Evolutionary conservation across 2,113 vertebrate species (phyloP), one percentile per base, ranked within the genome.

Genomic region (Mustela lutreola): DNA sequence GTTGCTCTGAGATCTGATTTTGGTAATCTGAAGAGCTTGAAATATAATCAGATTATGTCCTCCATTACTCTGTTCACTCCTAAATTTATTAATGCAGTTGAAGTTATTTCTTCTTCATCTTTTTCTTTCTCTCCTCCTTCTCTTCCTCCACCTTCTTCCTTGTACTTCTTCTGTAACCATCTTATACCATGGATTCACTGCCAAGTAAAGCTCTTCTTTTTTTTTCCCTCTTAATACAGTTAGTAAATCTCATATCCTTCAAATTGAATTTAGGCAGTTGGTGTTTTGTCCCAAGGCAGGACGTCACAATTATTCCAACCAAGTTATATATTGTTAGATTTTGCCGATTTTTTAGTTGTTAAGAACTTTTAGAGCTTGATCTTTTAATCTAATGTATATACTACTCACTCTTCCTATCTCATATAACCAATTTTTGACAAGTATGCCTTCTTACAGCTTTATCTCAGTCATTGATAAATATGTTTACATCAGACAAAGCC

Each of bases 241-340:
- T 91, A 85, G 62, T 97, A 65, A 78, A 50, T 91, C 80, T 91
- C 28, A 85, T 5, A 84, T 62, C 14, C 28, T 50, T 94, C 48
- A 94, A 95, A 88, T 50, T n/a, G 85, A 88, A 90, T 94, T 76
- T 78, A 92, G 88, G 50, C 58, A 88, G 67, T 36, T 92, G 24
- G 31, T 87, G 48, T 60, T 92, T 86, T 50, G n/a, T 79, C 60
- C 53, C 83, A 95, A 97, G 28, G 14, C 9, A 97, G 48, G 33
- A 87, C 14, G 39, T 81, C 39, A 89, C 19, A 88, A 84, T 89
- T 83, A 80, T 56, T 87, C 63, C 53, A 90, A 94, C 4, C 67
- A 92, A 93, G 96, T 80, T 60, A 39, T 24, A 83, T 45, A 79
- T 50, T 83, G 45, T 94, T 87, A 92, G 80, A 83, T 73, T 94